A percentile compares a stretch with the other conserved stretches of the same genome.
phyloP scores from a whole-genome alignment of 2,797 vertebrate species.

The Amniataba percoides region DNA sequence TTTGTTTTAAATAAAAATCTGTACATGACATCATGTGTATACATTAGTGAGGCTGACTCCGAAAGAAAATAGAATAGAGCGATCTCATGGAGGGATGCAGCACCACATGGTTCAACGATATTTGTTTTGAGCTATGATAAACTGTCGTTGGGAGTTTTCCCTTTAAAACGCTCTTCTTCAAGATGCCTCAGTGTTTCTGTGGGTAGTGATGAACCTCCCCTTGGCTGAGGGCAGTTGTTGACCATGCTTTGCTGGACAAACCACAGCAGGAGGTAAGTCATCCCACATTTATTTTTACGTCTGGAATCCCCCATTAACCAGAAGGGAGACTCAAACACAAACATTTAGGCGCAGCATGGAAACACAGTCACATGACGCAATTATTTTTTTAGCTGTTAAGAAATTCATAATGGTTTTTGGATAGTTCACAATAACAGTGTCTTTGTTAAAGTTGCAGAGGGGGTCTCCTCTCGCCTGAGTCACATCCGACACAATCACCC shows the following conservation, averaged over 20 bases:
- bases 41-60: neutral
- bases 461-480: slow-evolving; percentile 18
- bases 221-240: slow-evolving; percentile 40
- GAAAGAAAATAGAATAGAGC: neutral
- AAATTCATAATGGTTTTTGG: slow-evolving; percentile 60
- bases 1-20: neutral
- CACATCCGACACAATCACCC: slow-evolving; percentile 20
- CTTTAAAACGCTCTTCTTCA: neutral
- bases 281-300: slow-evolving; percentile 57
- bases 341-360: slow-evolving; percentile 64
- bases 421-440: slow-evolving; percentile 45
- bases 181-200: slow-evolving; percentile 47
- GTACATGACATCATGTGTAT: neutral
- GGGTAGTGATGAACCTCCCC: slow-evolving; percentile 33
- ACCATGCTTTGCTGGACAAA: slow-evolving; percentile 59
- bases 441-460: slow-evolving; percentile 14
- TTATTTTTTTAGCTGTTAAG: slow-evolving; percentile 54
- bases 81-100: neutral
- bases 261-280: slow-evolving; percentile 59
- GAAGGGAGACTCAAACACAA: slow-evolving; percentile 62
- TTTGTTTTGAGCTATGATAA: slow-evolving; percentile 38
- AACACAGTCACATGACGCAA: slow-evolving; percentile 35
- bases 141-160: slow-evolving; percentile 36
- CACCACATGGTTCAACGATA: neutral
- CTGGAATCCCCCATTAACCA: slow-evolving; percentile 70